phyloP scores from a whole-genome alignment of 2,888 invertebrate species.

The Drosophila anceps region DNA sequence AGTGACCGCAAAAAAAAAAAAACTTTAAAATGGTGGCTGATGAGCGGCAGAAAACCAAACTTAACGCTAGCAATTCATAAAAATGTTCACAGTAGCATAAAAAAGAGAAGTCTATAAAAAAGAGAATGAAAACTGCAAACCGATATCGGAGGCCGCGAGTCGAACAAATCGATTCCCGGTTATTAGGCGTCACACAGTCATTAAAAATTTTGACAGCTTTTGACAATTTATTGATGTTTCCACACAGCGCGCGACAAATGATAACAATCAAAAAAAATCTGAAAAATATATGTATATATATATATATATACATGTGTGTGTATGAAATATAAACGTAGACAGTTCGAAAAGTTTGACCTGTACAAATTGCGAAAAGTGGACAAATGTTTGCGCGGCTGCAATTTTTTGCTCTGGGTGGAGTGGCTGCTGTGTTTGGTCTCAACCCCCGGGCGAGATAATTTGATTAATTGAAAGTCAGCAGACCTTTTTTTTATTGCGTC shows the following conservation, averaged over 20 bases:
- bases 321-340: conserved; percentile 22
- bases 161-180: conserved; percentile 69
- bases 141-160: conserved; percentile 29
- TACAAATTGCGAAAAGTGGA: conserved; percentile 77
- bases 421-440: conserved; percentile 22
- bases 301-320: neutral
- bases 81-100: conserved; percentile 64
- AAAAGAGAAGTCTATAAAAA: conserved; percentile 32
- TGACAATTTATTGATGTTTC: conserved; percentile 76
- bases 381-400: conserved; percentile 72
- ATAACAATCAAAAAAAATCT: conserved; percentile 52
- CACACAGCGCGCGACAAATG: conserved; percentile 67
- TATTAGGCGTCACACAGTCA: conserved; percentile 80
- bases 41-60: conserved; percentile 23
- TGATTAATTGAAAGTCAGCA: conserved; percentile 79
- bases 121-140: conserved; percentile 34
- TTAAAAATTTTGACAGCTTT: conserved; percentile 80
- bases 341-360: conserved; percentile 63
- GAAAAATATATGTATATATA: conserved; percentile 6
- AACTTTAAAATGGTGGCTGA: conserved; percentile 44
- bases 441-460: conserved; percentile 67
- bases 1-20: conserved; percentile 32
- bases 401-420: conserved; percentile 40
- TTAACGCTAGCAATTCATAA: conserved; percentile 61
- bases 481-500: conserved; percentile 62